Base-by-base conservation (phyloP, 2,113 vertebrate species). In the Callionymus lyra region DNA sequence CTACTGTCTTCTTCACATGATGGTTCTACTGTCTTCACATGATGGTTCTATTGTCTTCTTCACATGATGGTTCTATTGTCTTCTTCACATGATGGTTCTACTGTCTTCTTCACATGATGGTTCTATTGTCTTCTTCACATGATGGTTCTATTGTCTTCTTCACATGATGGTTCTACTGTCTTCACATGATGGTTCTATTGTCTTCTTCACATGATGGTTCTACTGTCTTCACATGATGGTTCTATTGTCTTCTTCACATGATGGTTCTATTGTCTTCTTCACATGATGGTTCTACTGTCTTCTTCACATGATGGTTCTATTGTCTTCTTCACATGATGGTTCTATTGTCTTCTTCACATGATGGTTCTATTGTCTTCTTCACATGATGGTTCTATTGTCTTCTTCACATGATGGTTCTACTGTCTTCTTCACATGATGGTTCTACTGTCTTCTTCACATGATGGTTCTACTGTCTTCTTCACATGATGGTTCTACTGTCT, bases 171-270 rank as follows among this genome's bases (percentile, higher is more conserved):
- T 21, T 56, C 16, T 35, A 9, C 27, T 34, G 71, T 8, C 59
- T 11, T 44, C 12, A 0, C 69, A 99, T n/a, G n/a, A n/a, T n/a
- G n/a, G n/a, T n/a, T n/a, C n/a, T n/a, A n/a, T 38, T 15, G 27
- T 44, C 41, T 27, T 37, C 21, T 41, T 44, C 40, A 10, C 18
- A 11, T 41, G 9, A 44, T 16, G 13, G 4, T 21, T 56, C 16
- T 35, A 9, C 27, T 34, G 71, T 8, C 59, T 11, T 44, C 12
- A 0, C 69, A 99, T n/a, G n/a, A n/a, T n/a, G n/a, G n/a, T n/a
- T n/a, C n/a, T n/a, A n/a, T 38, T 15, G 27, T 44, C 41, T 27
- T 37, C 21, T 41, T 44, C 40, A 10, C 18, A 11, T 41, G 9
- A 44, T 16, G 13, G 4, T 21, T 56, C 16, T 35, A 9, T 33